These are phyloP conservation scores for Hemiscyllium ocellatum DNA, from an alignment of 2,113 vertebrate species.

Conservation along the genomic window DNA sequence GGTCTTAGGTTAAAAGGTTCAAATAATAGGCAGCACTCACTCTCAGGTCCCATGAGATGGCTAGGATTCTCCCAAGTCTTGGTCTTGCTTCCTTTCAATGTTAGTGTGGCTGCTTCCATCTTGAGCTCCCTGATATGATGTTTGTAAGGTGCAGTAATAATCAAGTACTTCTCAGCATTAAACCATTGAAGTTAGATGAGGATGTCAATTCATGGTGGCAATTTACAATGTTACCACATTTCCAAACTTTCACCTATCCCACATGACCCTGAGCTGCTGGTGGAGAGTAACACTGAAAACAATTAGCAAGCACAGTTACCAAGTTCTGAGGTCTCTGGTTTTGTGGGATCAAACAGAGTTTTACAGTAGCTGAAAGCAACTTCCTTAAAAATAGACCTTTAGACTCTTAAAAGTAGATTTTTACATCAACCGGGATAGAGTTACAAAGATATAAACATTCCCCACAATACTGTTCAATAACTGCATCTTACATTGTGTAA, in stretches of 20 bases:
- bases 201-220: not conserved
- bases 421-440: not conserved
- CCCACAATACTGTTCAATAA: not conserved
- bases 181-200: not conserved
- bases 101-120: not conserved
- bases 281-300: too few relatives aligned
- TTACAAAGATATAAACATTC: not conserved
- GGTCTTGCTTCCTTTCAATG: not conserved
- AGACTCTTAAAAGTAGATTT: not conserved
- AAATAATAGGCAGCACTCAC: not conserved
- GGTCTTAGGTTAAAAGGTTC: not conserved
- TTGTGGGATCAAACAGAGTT: not conserved
- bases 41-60: not conserved
- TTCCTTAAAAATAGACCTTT: not conserved
- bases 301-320: not conserved
- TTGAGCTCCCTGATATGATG: not conserved
- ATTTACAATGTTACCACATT: not conserved
- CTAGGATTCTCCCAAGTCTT: not conserved
- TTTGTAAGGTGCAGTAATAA: not conserved
- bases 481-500: not conserved
- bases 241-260: not conserved
- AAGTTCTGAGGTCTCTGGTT: not conserved
- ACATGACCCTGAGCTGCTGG: too few relatives aligned
- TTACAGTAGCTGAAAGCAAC: not conserved
- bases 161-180: not conserved